phyloP scores from a whole-genome alignment of 2,888 invertebrate genomes.

The Auanema sp. region DNA sequence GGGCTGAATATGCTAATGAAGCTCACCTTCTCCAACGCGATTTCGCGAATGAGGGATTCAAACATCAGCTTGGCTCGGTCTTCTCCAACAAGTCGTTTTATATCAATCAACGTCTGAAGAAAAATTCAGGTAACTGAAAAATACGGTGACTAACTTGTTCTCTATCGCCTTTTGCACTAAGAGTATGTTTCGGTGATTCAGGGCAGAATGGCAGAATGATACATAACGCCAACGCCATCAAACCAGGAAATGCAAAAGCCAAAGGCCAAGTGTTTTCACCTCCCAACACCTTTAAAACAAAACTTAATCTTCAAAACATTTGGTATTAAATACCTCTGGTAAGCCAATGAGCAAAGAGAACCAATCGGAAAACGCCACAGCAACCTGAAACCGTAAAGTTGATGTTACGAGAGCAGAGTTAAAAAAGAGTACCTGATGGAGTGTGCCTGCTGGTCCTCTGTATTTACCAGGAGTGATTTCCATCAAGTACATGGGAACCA shows the following conservation, averaged over 20 bases:
- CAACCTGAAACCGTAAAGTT: constrained; percentile 57
- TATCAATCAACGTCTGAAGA: constrained; percentile 31
- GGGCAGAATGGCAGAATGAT: constrained; percentile 60
- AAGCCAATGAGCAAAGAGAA: constrained; percentile 67
- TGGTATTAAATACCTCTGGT: constrained; percentile 46
- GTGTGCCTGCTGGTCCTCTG: constrained; percentile 66
- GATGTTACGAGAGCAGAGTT: neutral
- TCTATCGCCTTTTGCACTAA: constrained; percentile 37
- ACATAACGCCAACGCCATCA: constrained; percentile 52
- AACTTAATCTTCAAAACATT: neutral
- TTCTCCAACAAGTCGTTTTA: constrained; percentile 47
- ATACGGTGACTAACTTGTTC: constrained; percentile 18
- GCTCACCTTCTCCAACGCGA: constrained; percentile 37
- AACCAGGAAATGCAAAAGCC: constrained; percentile 64
- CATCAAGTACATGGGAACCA: constrained; percentile 67
- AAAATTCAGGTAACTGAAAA: constrained; percentile 6
- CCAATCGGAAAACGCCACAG: constrained; percentile 66
- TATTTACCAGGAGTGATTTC: constrained; percentile 66
- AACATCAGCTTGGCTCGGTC: constrained; percentile 51
- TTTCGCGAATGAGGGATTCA: constrained; percentile 34
- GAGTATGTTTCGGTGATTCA: constrained; percentile 60
- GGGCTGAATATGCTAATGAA: neutral
- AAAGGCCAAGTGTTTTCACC: constrained; percentile 64
- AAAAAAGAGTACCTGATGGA: constrained; percentile 60
- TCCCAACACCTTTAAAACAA: constrained; percentile 55